Conservation (phyloP, 2,888 invertebrate genomes). For the Luperina testacea region DNA sequence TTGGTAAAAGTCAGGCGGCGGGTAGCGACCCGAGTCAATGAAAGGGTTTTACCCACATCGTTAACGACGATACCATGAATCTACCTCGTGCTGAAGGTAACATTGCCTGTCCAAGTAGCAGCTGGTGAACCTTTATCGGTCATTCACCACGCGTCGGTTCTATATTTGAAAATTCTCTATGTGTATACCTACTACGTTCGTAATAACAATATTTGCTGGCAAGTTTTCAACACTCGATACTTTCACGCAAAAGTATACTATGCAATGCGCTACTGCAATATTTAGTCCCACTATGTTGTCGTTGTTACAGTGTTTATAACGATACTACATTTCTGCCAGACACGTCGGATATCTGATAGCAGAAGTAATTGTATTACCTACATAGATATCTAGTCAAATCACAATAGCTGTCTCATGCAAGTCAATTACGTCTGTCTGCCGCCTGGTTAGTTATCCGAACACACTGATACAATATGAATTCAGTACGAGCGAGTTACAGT, state of each 20-base stretch:
- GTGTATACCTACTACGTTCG: constrained; percentile 37
- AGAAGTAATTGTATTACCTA: constrained; percentile 69
- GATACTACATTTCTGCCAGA: constrained; percentile 42
- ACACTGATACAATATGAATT: constrained; percentile 86
- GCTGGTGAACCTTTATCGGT: constrained; percentile 79
- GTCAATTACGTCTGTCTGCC: constrained; percentile 88
- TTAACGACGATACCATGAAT: constrained; percentile 57
- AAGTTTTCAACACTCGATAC: constrained; percentile 77
- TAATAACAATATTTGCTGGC: constrained; percentile 80
- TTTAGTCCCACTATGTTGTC: constrained; percentile 72
- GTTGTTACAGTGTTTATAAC: constrained; percentile 33
- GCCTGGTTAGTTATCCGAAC: constrained; percentile 85
- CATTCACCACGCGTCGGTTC: constrained; percentile 73
- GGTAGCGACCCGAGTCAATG: constrained; percentile 54
- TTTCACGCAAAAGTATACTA: constrained; percentile 65
- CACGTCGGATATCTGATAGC: constrained; percentile 59
- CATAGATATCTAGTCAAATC: constrained; percentile 78
- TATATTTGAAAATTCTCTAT: constrained; percentile 74
- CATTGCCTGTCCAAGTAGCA: constrained; percentile 55
- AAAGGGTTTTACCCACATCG: constrained; percentile 58
- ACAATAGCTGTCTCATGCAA: constrained; percentile 87
- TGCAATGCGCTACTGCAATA: constrained; percentile 73
- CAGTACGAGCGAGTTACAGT: constrained; percentile 80
- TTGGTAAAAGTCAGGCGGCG: constrained; percentile 54
- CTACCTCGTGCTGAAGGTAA: constrained; percentile 52